Evolutionary conservation across 2,113 vertebrate species (phyloP).

Genomic region (Scomber japonicus): DNA sequence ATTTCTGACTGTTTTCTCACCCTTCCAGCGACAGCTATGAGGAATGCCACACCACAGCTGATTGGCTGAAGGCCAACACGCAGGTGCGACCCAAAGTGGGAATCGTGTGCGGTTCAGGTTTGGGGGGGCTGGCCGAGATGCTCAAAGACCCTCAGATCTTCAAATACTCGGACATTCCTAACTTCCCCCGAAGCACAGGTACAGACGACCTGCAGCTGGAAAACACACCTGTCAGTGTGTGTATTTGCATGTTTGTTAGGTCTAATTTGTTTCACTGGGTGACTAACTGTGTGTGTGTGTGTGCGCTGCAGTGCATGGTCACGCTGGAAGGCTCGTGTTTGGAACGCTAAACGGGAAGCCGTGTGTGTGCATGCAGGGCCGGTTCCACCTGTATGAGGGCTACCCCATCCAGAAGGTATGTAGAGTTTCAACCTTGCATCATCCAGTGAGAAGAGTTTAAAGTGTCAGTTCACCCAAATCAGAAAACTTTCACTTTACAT

Average conservation of each 20-base stretch:
- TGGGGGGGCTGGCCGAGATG: constrained; percentile 86
- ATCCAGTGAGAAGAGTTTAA: neutral
- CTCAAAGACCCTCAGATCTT: constrained; percentile 85
- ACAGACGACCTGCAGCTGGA: neutral
- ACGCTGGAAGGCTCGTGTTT: constrained; percentile 90
- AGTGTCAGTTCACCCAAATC: neutral
- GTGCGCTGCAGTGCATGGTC: constrained; percentile 87
- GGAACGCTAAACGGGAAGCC: constrained; percentile 88
- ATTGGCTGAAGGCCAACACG: constrained; percentile 86
- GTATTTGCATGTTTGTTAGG: neutral
- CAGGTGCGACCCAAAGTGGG: constrained; percentile 85
- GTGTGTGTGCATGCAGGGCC: constrained; percentile 95
- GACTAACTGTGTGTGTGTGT: constrained; percentile 20
- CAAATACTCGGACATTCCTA: constrained; percentile 89
- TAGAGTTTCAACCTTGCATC: neutral
- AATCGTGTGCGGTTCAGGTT: constrained; percentile 91
- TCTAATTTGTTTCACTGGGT: neutral
- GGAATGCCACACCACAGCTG: constrained; percentile 82
- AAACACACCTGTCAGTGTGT: neutral
- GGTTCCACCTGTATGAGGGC: constrained; percentile 94
- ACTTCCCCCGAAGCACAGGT: constrained; percentile 89
- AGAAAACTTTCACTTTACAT: too few species aligned
- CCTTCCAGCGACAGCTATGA: constrained; percentile 83
- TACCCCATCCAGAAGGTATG: constrained; percentile 89
- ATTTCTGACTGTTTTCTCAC: neutral